Conservation (phyloP, 2,797 vertebrate genomes). For the Hydrocynus forskahlii region DNA sequence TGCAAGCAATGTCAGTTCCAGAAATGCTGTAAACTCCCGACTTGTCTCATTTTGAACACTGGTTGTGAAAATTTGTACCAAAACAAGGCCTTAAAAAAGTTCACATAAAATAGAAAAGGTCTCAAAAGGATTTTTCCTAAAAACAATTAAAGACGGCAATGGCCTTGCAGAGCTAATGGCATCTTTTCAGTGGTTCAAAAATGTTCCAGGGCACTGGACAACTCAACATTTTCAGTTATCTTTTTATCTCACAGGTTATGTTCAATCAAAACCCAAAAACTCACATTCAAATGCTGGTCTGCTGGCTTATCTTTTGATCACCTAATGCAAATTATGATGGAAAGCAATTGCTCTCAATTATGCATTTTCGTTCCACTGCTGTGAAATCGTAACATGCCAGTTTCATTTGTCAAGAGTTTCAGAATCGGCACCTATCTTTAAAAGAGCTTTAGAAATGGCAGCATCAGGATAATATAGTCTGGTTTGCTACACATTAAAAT, state of each 20-base stretch:
- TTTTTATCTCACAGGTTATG: background rate
- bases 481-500: conserved; percentile 1
- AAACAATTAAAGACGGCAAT: background rate
- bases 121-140: background rate
- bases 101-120: background rate
- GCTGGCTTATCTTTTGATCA: background rate
- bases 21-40: background rate
- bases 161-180: background rate
- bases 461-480: background rate
- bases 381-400: background rate
- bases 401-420: background rate
- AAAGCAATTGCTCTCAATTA: background rate
- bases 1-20: background rate
- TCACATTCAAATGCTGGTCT: background rate
- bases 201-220: background rate
- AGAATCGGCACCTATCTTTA: background rate
- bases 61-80: conserved; percentile 2
- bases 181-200: background rate
- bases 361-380: background rate
- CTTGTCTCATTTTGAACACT: background rate
- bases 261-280: background rate
- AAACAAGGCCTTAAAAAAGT: conserved; percentile 1
- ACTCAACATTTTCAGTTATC: no score
- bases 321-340: background rate
- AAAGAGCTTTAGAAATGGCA: background rate